Evolutionary conservation across 2,888 invertebrate species (phyloP), one percentile per base, ranked within the genome.

Genomic region (Oscheius sp.): DNA sequence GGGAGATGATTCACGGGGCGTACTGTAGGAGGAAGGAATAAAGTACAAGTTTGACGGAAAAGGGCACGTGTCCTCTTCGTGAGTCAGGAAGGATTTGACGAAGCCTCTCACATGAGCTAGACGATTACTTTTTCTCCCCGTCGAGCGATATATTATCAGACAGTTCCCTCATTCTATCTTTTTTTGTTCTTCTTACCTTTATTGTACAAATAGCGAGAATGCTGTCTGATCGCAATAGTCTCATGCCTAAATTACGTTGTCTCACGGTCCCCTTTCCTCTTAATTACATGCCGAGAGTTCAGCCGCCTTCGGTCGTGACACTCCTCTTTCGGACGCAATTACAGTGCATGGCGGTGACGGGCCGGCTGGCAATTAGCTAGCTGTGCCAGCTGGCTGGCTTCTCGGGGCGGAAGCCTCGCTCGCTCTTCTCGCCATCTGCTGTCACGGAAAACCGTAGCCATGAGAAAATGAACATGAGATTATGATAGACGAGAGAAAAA

Each of bases 381-480:
- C 59, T 59, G 59, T 59, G 59, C 59, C 59, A 59, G 59, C 59
- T 59, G 59, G 57, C 41, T 41, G 57, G 59, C 59, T 59, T 59
- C 59, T 41, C 14, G 41, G 12, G 20, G 41, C 57, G 57, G 57
- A 57, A 44, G 59, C 59, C 51, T 6, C 12, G 28, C 24, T 26
- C 28, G 30, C n/a, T 28, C 45, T 6, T 5, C 41, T 30, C 9
- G 30, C 59, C 59, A 59, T 59, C 59, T 59, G 59, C 41, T 30
- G 28, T 41, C 12, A 28, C 59, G 24, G 28, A 20, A n/a, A n/a
- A n/a, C n/a, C n/a, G n/a, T n/a, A n/a, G n/a, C n/a, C n/a, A n/a
- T n/a, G n/a, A n/a, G 41, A 41, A 9, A 20, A 41, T 3, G 4
- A 41, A 4, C 17, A 41, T 41, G 41, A 8, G 36, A 36, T n/a